These are phyloP conservation scores for Drosophila orosa DNA, from an alignment of 1,140 invertebrate genomes.

Conservation along the genomic window DNA sequence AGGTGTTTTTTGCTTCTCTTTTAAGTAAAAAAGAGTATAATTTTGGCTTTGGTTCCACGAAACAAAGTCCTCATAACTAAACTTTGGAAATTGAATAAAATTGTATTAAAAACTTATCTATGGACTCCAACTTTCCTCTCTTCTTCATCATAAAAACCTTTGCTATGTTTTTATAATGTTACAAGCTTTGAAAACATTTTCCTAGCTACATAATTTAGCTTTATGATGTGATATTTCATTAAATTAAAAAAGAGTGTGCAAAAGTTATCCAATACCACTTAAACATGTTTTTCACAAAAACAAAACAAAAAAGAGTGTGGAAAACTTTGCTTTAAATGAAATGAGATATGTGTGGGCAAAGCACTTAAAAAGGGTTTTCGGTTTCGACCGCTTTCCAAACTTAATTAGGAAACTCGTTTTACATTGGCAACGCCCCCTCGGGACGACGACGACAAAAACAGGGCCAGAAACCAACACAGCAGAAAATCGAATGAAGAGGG, in stretches of 20 bases:
- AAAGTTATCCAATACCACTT: constrained; percentile 58
- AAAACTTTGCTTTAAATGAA: constrained; percentile 66
- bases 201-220: constrained; percentile 47
- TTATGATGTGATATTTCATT: constrained; percentile 58
- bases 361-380: constrained; percentile 66
- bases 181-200: constrained; percentile 13
- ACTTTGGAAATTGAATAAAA: background rate
- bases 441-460: constrained; percentile 9
- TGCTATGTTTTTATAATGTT: background rate
- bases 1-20: too few species aligned
- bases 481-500: constrained; percentile 63
- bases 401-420: constrained; percentile 71
- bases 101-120: background rate
- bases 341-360: constrained; percentile 56
- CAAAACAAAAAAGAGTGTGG: constrained; percentile 10
- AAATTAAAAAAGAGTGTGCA: constrained; percentile 19
- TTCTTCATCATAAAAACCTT: background rate
- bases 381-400: constrained; percentile 41
- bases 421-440: constrained; percentile 2
- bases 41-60: too few species aligned
- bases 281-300: constrained; percentile 53
- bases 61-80: background rate
- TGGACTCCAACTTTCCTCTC: background rate
- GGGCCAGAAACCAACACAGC: constrained; percentile 52
- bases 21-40: too few species aligned